Base-by-base conservation (phyloP, 1,140 invertebrate species). In the Drosophila bifasciata region DNA sequence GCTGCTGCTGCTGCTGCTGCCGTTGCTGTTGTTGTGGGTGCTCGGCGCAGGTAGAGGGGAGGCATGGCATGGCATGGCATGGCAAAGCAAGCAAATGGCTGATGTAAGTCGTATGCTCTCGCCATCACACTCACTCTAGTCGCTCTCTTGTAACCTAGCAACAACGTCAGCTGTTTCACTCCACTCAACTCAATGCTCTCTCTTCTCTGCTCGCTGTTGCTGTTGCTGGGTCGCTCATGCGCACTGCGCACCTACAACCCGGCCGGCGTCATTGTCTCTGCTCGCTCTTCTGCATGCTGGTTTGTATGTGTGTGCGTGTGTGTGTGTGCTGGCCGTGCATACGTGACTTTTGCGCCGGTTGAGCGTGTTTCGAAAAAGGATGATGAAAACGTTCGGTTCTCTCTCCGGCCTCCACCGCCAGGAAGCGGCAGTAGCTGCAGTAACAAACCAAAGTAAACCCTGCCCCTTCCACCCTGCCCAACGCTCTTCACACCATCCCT, bases 311-410 rank as follows among this genome's bases (percentile, higher is more conserved):
- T 45, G 55, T 49, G 58, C 52, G 52, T 53, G 61, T 39, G 25
- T 51, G 36, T 51, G 57, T 48, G 28, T 45, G 61, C 50, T 56
- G 57, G 76, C 73, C 56, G 44, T 76, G 81, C 81, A 76, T 85
- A 85, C 81, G 81, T 86, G 81, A 86, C 81, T 83, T 77, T 81
- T 67, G 74, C 73, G 75, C 75, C 75, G 75, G 70, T 70, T 77
- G 75, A 77, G 74, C 70, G 57, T 77, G 74, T 77, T 74, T 74
- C 70, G 45, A 63, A 73, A 59, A 59, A 72, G 19, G 73, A 85
- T 68, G 72, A 85, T 85, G 80, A 51, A 86, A 85, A 86, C 86
- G 63, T 86, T n/a, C n/a, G n/a, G n/a, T n/a, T n/a, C n/a, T 80
- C 76, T 73, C 71, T 52, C 28, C 28, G 28, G 28, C 8, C 28